These are phyloP conservation scores for Phrynocephalus versicolor DNA, from an alignment of 2,113 vertebrate species.

Conservation along the genomic window DNA sequence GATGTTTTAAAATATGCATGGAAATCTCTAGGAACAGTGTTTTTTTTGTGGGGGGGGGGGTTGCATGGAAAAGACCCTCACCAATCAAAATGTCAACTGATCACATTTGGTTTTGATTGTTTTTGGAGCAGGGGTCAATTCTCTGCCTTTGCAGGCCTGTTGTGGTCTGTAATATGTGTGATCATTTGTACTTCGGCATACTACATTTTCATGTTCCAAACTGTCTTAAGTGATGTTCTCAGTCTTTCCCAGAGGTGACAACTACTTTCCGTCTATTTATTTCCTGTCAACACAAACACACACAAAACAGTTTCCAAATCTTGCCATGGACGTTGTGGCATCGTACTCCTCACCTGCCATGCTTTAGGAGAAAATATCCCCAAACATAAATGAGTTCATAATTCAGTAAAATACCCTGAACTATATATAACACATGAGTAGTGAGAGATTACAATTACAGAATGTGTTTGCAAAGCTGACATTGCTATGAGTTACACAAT, in stretches of 20 bases:
- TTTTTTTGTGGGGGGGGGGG: too few species aligned
- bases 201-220: too few species aligned
- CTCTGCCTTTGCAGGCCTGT: too few species aligned
- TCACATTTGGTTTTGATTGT: too few species aligned
- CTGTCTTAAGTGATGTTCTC: not conserved
- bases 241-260: not conserved
- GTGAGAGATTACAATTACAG: constrained; percentile 45
- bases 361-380: constrained; percentile 12
- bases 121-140: too few species aligned
- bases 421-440: constrained; percentile 42
- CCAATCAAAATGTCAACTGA: too few species aligned
- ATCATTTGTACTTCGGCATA: too few species aligned
- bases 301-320: constrained; percentile 42
- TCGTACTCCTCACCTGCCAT: constrained; percentile 56
- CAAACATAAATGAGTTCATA: constrained; percentile 32
- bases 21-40: too few species aligned
- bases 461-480: constrained; percentile 62
- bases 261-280: not conserved
- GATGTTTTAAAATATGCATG: too few species aligned
- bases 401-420: constrained; percentile 61
- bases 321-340: constrained; percentile 47
- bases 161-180: too few species aligned
- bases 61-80: too few species aligned
- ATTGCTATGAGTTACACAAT: constrained; percentile 72
- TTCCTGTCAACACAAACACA: not conserved